Conservation (phyloP, 2,113 vertebrate genomes). For the Oncorhynchus mykiss region DNA sequence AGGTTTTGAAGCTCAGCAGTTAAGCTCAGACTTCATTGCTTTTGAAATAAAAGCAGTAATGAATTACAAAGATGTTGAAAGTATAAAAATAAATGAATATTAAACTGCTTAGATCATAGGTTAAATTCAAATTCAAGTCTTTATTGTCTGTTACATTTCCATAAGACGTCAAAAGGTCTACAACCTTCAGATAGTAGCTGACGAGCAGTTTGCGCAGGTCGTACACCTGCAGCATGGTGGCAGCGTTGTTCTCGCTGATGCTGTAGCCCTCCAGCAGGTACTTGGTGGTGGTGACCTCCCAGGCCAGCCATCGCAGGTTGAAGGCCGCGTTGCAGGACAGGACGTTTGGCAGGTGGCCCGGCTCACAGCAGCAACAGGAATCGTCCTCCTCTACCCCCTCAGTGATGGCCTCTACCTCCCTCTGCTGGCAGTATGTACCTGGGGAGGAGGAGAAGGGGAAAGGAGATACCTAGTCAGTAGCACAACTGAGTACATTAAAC, state of each 20-base stretch:
- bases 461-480: too few species aligned
- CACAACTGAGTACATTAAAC: too few species aligned
- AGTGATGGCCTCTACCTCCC: constrained; percentile 97
- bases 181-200: constrained; percentile 94
- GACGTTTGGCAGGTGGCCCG: constrained; percentile 88
- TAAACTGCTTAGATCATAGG: too few species aligned
- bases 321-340: constrained; percentile 95
- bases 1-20: too few species aligned
- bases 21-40: too few species aligned
- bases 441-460: not conserved
- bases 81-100: not conserved
- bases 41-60: too few species aligned
- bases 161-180: not conserved
- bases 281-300: constrained; percentile 91
- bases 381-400: constrained; percentile 93
- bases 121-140: too few species aligned
- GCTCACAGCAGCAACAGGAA: constrained; percentile 92
- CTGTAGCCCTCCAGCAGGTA: constrained; percentile 97
- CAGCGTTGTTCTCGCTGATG: constrained; percentile 94
- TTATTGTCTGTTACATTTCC: too few species aligned
- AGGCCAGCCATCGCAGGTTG: constrained; percentile 94
- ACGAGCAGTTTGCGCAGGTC: constrained; percentile 93
- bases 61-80: too few species aligned
- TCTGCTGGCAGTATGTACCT: constrained; percentile 98
- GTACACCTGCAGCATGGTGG: constrained; percentile 96